Evolutionary conservation across 1,140 invertebrate species (phyloP), one percentile per base, ranked within the genome.

Genomic region (Prorops nasuta): DNA sequence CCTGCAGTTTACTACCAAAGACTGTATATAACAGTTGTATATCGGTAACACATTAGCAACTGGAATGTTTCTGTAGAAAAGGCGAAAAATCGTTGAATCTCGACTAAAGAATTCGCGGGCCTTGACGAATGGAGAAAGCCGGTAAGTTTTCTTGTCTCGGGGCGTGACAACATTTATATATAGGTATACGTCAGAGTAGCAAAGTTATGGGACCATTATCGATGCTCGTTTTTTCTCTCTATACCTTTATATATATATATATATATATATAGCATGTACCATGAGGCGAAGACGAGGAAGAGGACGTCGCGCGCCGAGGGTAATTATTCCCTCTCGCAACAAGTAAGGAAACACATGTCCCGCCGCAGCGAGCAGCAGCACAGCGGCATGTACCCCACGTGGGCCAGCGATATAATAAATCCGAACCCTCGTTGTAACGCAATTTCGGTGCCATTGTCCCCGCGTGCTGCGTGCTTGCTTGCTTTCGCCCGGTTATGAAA

Each of bases 381-480:
- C 15, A 2, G 36, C n/a, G n/a, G n/a, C n/a, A n/a, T n/a, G n/a
- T n/a, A n/a, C n/a, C n/a, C 56, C 49, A 51, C 51, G 45, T n/a
- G 49, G 50, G 44, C 49, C 49, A 17, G 15, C 48, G 52, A 54
- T 44, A 62, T 55, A 59, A 66, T 69, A 69, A 72, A 71, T 69
- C 58, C 56, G 36, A 51, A 72, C 69, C 69, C 69, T 71, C 65
- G 68, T 67, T 71, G 67, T 71, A 66, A 72, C 67, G 65, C 69
- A 72, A 72, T 72, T 72, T 71, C 39, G 52, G 46, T 48, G 51
- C 47, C 62, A 72, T 72, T 72, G 69, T 72, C 64, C 60, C 56
- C 54, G 54, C 34, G 31, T 55, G 49, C 43, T 56, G 50, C 34
- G 34, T 35, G 46, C 58, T 58, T n/a, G 21, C 19, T 16, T 19